Percentiles rank a stretch among this genome's conserved stretches.
Conservation (phyloP, 1,140 invertebrate species). For the Stratiolaelaps scimitus region DNA sequence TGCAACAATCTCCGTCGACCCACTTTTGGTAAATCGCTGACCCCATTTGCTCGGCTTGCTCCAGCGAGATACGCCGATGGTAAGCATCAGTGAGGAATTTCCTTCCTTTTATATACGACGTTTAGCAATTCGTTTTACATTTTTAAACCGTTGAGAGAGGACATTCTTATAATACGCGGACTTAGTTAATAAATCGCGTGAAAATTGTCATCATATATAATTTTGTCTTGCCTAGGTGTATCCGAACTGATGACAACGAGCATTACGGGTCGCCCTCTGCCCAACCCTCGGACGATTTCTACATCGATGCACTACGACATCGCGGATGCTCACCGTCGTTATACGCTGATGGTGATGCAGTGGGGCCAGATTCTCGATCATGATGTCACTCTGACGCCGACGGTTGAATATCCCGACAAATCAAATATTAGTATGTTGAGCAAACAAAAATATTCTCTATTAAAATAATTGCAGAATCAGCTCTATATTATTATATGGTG, state of each 20-base stretch:
- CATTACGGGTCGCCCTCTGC: slow-evolving; percentile 57
- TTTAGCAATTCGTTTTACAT: too few relatives aligned
- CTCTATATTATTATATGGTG: too few relatives aligned
- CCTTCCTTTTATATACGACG: too few relatives aligned
- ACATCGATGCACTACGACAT: slow-evolving; percentile 67
- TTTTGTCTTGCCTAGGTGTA: slow-evolving; percentile 48
- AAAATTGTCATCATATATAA: too few relatives aligned
- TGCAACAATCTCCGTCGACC: slow-evolving; percentile 64
- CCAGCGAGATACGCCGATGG: slow-evolving; percentile 55
- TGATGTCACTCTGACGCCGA: slow-evolving; percentile 50
- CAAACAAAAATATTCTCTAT: too few relatives aligned
- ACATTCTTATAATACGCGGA: too few relatives aligned
- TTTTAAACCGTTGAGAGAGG: too few relatives aligned
- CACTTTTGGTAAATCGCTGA: slow-evolving; percentile 50
- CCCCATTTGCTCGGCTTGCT: slow-evolving; percentile 48
- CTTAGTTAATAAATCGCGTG: too few relatives aligned
- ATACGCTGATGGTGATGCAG: slow-evolving; percentile 48
- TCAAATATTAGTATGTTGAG: slow-evolving; percentile 26
- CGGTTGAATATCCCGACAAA: slow-evolving; percentile 42
- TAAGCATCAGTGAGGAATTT: too few relatives aligned
- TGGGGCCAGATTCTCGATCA: slow-evolving; percentile 51
- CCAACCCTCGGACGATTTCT: slow-evolving; percentile 66
- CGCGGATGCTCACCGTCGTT: slow-evolving; percentile 54
- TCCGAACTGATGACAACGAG: slow-evolving; percentile 58
- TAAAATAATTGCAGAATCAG: too few relatives aligned